Percentiles rank a stretch among this genome's conserved stretches.
phyloP scores from a whole-genome alignment of 2,888 invertebrate species.

The Drosophila vallismaia region DNA sequence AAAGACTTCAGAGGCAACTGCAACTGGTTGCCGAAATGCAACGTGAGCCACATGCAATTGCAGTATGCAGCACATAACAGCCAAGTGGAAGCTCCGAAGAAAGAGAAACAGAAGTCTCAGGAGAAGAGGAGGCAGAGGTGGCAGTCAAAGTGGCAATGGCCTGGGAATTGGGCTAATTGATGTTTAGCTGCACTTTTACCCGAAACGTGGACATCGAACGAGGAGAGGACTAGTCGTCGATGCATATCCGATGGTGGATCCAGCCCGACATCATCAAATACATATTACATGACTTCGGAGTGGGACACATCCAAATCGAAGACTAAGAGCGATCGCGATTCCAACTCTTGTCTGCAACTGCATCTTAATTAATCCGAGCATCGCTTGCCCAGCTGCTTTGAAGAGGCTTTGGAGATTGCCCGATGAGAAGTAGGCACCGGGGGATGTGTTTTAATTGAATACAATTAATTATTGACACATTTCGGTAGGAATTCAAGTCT shows the following conservation, averaged over 20 bases:
- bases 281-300: constrained; percentile 47
- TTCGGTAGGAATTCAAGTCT: constrained; percentile 67
- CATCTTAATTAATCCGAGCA: constrained; percentile 78
- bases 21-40: constrained; percentile 67
- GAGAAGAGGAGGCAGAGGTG: constrained; percentile 19
- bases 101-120: constrained; percentile 44
- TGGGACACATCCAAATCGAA: not conserved
- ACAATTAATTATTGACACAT: constrained; percentile 84
- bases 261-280: constrained; percentile 30
- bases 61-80: constrained; percentile 55
- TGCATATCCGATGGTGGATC: constrained; percentile 37
- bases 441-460: constrained; percentile 80
- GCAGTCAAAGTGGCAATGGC: constrained; percentile 62
- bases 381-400: constrained; percentile 22
- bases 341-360: constrained; percentile 44
- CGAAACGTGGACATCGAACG: constrained; percentile 69
- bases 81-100: constrained; percentile 47
- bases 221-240: constrained; percentile 7
- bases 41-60: constrained; percentile 72
- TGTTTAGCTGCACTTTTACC: constrained; percentile 83
- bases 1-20: constrained; percentile 18
- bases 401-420: constrained; percentile 13
- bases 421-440: not conserved
- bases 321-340: constrained; percentile 12
- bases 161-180: constrained; percentile 84